phyloP scores from a whole-genome alignment of 2,888 invertebrate genomes.

The Lymantria monacha region DNA sequence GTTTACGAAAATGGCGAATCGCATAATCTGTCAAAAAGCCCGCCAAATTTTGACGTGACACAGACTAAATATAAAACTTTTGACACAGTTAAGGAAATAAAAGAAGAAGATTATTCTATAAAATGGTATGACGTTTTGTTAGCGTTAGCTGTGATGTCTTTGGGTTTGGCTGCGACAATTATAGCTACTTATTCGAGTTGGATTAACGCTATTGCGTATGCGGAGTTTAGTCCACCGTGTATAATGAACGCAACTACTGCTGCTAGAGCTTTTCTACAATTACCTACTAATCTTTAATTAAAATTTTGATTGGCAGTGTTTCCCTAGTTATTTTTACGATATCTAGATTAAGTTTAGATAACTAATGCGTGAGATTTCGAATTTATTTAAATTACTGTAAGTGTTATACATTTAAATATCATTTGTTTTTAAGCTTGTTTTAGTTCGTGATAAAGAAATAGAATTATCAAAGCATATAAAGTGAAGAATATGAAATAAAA shows the following conservation, averaged over 20 bases:
- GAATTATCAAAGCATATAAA: too few relatives aligned
- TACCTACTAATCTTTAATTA: slow-evolving; percentile 2
- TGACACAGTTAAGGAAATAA: slow-evolving; percentile 27
- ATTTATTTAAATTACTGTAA: too few relatives aligned
- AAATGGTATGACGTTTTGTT: slow-evolving; percentile 76
- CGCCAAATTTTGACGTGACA: slow-evolving; percentile 44
- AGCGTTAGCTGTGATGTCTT: slow-evolving; percentile 81
- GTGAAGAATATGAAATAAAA: too few relatives aligned
- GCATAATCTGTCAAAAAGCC: slow-evolving; percentile 39
- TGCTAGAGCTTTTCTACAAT: slow-evolving; percentile 56
- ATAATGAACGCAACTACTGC: slow-evolving; percentile 83
- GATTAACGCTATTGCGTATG: slow-evolving; percentile 83
- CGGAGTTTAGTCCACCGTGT: slow-evolving; percentile 88
- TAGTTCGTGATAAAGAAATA: too few relatives aligned
- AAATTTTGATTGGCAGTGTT: neutral
- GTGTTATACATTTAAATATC: too few relatives aligned
- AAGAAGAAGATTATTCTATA: slow-evolving; percentile 48
- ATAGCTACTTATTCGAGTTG: slow-evolving; percentile 88
- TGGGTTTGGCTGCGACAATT: slow-evolving; percentile 85
- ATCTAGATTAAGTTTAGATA: too few relatives aligned
- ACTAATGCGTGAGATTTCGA: too few relatives aligned
- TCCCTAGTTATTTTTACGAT: too few relatives aligned
- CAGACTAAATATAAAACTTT: slow-evolving; percentile 61
- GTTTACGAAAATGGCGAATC: slow-evolving; percentile 22
- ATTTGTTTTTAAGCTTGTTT: too few relatives aligned